Evolutionary conservation across 2,888 invertebrate species (phyloP), one percentile per base, ranked within the genome.

Genomic region (Leptogaster cylindrica): DNA sequence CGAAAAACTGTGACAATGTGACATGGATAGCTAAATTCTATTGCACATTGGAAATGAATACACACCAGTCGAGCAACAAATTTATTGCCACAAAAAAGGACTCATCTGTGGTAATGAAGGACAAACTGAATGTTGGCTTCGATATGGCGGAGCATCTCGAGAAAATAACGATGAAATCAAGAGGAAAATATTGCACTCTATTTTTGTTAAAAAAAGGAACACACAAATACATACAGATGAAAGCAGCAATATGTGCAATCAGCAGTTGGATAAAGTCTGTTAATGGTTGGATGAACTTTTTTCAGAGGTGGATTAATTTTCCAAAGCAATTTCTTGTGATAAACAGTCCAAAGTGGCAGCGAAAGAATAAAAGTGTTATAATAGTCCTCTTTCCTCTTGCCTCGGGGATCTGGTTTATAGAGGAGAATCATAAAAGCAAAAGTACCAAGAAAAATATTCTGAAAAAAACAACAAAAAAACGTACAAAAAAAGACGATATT

Each of bases 261-360:
- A 39, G 14, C 6, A 10, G n/a, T 7, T 3, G n/a, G n/a, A 39
- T 39, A 39, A 14, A 10, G 39, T 10, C 39, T 39, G 10, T 39
- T 39, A 39, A 39, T 39, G 39, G 39, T 39, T 39, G 39, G n/a
- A 3, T n/a, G 10, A 39, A 39, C 39, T 39, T 39, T 39, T 39
- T 3, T 14, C 39, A 39, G 39, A 7, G 39, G 10, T 12, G n/a
- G 6, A 39, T 39, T 39, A 39, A 39, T 14, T 10, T 3, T 6
- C 39, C 39, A 39, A n/a, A 39, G 39, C 39, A 39, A 10, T 5
- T 10, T 39, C 39, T 7, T 10, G 14, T 12, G 14, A 39, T 10
- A 31, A 31, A 31, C 6, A 39, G 39, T 10, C 39, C n/a, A 39
- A 14, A 14, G 14, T 39, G 10, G n/a, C 39, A 12, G 3, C 39